These are phyloP conservation scores for Stenoptilia bipunctidactyla DNA, from an alignment of 2,888 invertebrate species.

Conservation along the genomic window DNA sequence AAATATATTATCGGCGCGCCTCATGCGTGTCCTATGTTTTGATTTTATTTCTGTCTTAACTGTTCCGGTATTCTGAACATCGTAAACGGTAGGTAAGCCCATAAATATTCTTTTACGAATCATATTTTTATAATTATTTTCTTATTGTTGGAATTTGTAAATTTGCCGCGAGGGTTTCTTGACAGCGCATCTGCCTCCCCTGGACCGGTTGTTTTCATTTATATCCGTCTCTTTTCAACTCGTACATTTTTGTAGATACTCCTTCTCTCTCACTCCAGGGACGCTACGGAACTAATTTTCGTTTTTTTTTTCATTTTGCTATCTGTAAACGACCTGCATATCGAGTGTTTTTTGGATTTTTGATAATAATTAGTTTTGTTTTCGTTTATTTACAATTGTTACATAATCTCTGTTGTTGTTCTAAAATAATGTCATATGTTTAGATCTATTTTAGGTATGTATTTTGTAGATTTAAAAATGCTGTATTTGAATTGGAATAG, in stretches of 20 bases:
- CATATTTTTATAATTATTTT: slow-evolving; percentile 33
- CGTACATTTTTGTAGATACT: not conserved
- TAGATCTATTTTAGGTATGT: too few relatives aligned
- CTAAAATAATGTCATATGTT: too few relatives aligned
- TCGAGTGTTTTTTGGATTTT: slow-evolving; percentile 31
- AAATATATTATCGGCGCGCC: too few relatives aligned
- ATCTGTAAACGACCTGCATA: slow-evolving; percentile 30
- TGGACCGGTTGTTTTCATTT: slow-evolving; percentile 60
- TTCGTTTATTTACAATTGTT: too few relatives aligned
- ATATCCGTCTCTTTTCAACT: slow-evolving; percentile 18
- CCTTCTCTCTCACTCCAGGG: slow-evolving; percentile 36
- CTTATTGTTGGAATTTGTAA: slow-evolving; percentile 47
- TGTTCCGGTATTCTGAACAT: too few relatives aligned
- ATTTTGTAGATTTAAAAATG: too few relatives aligned
- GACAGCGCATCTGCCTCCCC: slow-evolving; percentile 59
- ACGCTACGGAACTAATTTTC: slow-evolving; percentile 55
- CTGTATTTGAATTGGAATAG: too few relatives aligned
- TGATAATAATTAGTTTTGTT: too few relatives aligned
- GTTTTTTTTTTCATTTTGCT: slow-evolving; percentile 47
- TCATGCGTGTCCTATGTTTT: too few relatives aligned
- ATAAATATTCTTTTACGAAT: too few relatives aligned
- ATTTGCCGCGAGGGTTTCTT: slow-evolving; percentile 55
- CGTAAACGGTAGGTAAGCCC: slow-evolving; percentile 8
- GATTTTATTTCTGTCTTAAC: too few relatives aligned
- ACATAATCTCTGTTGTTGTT: too few relatives aligned